These are phyloP conservation scores for Uropsilus gracilis DNA, from an alignment of 2,113 vertebrate species.

Conservation along the genomic window DNA sequence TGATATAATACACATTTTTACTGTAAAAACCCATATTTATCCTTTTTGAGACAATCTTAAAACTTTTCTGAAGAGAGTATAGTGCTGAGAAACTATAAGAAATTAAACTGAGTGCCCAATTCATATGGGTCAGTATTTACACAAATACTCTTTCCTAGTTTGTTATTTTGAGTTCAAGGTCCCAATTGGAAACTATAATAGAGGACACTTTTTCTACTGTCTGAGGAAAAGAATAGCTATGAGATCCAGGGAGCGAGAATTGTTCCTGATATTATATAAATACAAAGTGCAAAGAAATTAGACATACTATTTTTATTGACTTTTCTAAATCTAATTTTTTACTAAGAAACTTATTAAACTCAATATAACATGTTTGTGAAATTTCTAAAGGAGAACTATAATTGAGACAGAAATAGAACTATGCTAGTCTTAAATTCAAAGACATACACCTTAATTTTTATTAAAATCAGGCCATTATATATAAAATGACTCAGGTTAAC, in stretches of 20 bases:
- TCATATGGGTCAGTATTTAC: not conserved
- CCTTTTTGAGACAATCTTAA: not conserved
- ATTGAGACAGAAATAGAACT: not conserved
- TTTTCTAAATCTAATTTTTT: not conserved
- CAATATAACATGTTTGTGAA: not conserved
- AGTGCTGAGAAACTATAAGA: not conserved
- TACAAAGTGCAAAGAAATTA: not conserved
- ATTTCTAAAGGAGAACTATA: constrained; percentile 33
- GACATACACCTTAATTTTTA: not conserved
- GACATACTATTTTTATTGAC: not conserved
- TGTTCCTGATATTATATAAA: not conserved
- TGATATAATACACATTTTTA: not conserved
- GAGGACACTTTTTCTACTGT: not conserved
- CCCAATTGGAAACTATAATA: not conserved
- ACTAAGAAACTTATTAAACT: not conserved
- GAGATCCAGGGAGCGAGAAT: not conserved
- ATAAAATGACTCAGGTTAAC: not conserved
- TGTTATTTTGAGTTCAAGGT: not conserved
- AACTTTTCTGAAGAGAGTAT: not conserved
- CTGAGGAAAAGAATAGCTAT: not conserved
- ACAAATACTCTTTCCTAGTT: not conserved
- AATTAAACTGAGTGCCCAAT: not conserved
- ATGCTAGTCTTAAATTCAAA: not conserved
- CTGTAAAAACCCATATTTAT: not conserved
- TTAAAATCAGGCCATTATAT: not conserved